These are phyloP conservation scores for Hypotaenidia okinawae DNA, from an alignment of 2,797 vertebrate genomes.

Conservation along the genomic window DNA sequence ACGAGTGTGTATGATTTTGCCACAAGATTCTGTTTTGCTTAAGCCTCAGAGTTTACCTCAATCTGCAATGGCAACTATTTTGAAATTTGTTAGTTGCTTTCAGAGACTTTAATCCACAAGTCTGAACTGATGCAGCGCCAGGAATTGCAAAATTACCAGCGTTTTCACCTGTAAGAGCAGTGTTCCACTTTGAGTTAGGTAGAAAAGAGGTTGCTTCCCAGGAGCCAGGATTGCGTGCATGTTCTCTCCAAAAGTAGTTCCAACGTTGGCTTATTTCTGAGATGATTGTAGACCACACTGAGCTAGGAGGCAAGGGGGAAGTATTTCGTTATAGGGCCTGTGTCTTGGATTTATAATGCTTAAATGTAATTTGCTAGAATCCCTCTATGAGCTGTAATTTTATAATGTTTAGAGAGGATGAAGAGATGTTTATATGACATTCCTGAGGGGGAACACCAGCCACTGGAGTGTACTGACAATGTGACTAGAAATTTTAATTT, in stretches of 20 bases:
- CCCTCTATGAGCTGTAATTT: slow-evolving; percentile 5
- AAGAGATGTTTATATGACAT: background rate
- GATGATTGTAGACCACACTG: background rate
- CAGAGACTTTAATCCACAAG: background rate
- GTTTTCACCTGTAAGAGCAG: background rate
- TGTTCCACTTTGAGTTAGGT: background rate
- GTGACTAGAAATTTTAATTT: slow-evolving; percentile 23
- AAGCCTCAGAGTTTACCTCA: background rate
- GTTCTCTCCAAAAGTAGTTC: background rate
- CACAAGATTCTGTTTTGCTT: background rate
- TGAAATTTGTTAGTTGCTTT: background rate
- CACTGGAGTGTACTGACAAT: background rate
- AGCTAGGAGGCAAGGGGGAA: background rate
- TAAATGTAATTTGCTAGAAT: slow-evolving; percentile 15
- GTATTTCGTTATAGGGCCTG: background rate
- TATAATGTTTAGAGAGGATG: background rate
- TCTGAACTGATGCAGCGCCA: background rate
- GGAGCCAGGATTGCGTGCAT: background rate
- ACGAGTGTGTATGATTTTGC: background rate
- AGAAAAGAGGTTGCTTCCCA: background rate
- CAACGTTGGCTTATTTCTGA: background rate
- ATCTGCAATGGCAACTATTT: background rate
- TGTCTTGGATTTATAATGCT: background rate
- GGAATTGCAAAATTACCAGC: background rate
- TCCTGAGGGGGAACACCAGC: background rate